Evolutionary conservation across 2,888 invertebrate genomes (phyloP), one percentile per base, ranked within the genome.

Genomic region (Syrphus vitripennis): DNA sequence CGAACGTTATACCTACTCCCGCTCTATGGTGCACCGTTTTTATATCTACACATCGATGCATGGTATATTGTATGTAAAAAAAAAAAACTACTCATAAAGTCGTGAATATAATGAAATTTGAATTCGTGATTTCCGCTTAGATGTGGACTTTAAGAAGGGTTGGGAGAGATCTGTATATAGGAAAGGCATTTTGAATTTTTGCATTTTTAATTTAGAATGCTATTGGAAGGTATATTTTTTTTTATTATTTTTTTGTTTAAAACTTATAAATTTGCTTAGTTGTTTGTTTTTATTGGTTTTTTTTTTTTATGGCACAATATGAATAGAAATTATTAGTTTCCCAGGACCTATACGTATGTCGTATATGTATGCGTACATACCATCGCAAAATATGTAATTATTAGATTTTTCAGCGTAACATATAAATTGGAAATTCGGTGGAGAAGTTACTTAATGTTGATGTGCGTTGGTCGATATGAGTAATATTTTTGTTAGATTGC

Each of bases 51-150:
- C 48, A 5, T 34, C n/a, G 5, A 50, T 3, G 19, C 12, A 61
- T 57, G 19, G n/a, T 55, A 16, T 59, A 21, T 57, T 21, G 14
- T 37, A 34, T 48, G 61, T 69, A 31, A 50, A n/a, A n/a, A n/a
- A n/a, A n/a, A n/a, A n/a, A 42, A 77, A 61, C 77, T 50, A 70
- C 34, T 63, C 77, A 19, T 71, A 26, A 55, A 74, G 74, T 82
- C 72, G 82, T 86, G 69, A 84, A 72, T 48, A 37, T 86, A 82
- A 82, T 86, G 82, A 86, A 86, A 86, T 86, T 82, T 82, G 74
- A 86, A 86, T 76, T 82, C 86, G 77, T 86, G 86, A 86, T 82
- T 86, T 82, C 86, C 86, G 86, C 50, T 61, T 75, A 70, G 48
- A 77, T 65, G 24, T 55, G 42, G 24, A 81, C 74, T 71, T 69